Base-by-base conservation (phyloP, 2,113 vertebrate genomes). In the Malurus melanocephalus region DNA sequence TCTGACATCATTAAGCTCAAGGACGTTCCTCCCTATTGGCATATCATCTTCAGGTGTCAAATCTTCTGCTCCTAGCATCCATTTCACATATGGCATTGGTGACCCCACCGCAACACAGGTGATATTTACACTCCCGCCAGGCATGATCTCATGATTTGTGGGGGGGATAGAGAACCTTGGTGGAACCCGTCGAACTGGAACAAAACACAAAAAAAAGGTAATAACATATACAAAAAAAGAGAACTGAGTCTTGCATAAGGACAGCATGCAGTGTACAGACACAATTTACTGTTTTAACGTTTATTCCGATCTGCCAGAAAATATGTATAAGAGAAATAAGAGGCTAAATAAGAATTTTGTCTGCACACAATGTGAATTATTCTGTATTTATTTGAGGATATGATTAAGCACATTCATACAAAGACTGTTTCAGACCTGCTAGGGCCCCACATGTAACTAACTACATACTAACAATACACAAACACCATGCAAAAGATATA, bases 131-230 rank as follows among this genome's bases (percentile, higher is more conserved):
- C 99, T 99, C 95, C 99, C 99, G 61, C 99, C 99, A 73, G 99
- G 99, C 99, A 99, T 99, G 94, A 99, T 99, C 97, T 99, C 99
- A 93, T 98, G 99, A 97, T 99, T 99, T 91, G 99, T 99, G 28
- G 99, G 99, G 87, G 99, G 99, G 62, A 99, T 99, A 97, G 99
- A 99, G 96, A 99, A 99, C 84, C 99, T 98, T 4, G 99, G 99
- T 72, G 99, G 99, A 87, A 99, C 99, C 43, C 99, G 98, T 40
- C 99, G 98, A 94, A 99, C 99, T 99, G 98, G 85, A 98, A 98
- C 68, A 97, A 96, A 98, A 92, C 97, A 97, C 91, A 98, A 83
- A 72, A 79, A 10, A 79, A 76, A 93, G 62, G 95, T 94, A 96
- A 91, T 97, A 97, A 98, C 95, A 95, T 95, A 97, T 94, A 96